These are phyloP conservation scores for Sceliomorpha sp. DNA, from an alignment of 2,888 invertebrate genomes.

Conservation along the genomic window DNA sequence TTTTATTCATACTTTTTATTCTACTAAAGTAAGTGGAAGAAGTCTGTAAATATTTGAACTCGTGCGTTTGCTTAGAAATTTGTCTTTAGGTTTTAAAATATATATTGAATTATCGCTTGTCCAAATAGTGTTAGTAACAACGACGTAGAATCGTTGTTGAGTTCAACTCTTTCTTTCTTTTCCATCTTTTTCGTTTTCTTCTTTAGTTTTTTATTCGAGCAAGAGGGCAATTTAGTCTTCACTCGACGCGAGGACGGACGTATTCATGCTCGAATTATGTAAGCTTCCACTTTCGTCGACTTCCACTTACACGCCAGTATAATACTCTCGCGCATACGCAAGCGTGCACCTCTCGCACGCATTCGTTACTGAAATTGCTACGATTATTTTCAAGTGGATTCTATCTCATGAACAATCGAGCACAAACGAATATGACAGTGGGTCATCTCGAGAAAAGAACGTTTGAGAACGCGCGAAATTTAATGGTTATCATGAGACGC, in stretches of 20 bases:
- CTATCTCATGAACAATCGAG: conserved; percentile 37
- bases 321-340: conserved; percentile 45
- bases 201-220: conserved; percentile 7
- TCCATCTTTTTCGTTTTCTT: neutral
- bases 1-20: too few species aligned
- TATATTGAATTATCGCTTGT: too few species aligned
- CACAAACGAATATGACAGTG: conserved; percentile 17
- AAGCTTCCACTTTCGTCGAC: conserved; percentile 72
- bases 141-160: neutral
- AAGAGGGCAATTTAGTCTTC: conserved; percentile 32
- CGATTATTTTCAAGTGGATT: conserved; percentile 38
- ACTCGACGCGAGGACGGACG: conserved; percentile 63
- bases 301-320: conserved; percentile 62
- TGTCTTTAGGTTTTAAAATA: too few species aligned
- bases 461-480: conserved; percentile 2
- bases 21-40: too few species aligned
- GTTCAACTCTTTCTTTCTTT: conserved; percentile 5
- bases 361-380: conserved; percentile 40
- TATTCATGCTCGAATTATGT: conserved; percentile 70
- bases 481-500: neutral
- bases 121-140: neutral
- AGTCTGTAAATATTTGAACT: too few species aligned
- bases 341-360: conserved; percentile 32
- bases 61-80: too few species aligned
- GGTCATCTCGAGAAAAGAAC: conserved; percentile 8